Base-by-base conservation (phyloP, 2,113 vertebrate species). In the Prionailurus bengalensis region DNA sequence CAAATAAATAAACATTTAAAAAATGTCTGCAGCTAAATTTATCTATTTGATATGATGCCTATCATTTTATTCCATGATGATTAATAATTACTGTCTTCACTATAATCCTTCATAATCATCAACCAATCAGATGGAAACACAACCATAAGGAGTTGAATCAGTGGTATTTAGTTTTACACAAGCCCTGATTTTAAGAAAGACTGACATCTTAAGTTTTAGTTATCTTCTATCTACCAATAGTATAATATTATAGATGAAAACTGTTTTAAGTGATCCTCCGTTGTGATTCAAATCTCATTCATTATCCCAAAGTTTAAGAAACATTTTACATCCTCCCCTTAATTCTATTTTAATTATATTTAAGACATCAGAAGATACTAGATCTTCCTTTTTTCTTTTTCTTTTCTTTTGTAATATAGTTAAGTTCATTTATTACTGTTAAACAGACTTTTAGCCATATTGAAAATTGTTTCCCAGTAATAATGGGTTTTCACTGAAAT, bases 401-500 rank as follows among this genome's bases (percentile, higher is more conserved):
- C 31, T n/a, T 74, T 95, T 95, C 94, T 53, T 36, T 80, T 29
- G 89, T 84, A 98, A 97, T 94, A 58, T 55, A 96, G 97, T 91
- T 97, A 97, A 98, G 84, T 39, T 65, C 14, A 96, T 94, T 55
- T 71, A 84, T 97, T 98, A 94, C 91, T 97, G 85, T 95, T 97
- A 98, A 98, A 97, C 39, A 93, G 92, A 74, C 95, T 95, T 98
- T 98, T 96, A 98, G 89, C 79, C 85, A 94, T 96, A 97, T 48
- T 98, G 95, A 98, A 98, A 98, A 94, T 51, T 96, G 74, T 96
- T 98, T 97, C 92, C 95, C 78, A 91, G 42, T 98, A 99, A 98
- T 98, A 98, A 98, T 8, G 94, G 98, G 98, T 97, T 99, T 98
- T 97, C 96, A 98, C 68, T 36, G 82, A 98, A 97, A 98, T 31